Evolutionary conservation across 37 sponge, comb jelly and placozoan genomes (phyloP).

Genomic region (Halisarca cf. caerulea): DNA sequence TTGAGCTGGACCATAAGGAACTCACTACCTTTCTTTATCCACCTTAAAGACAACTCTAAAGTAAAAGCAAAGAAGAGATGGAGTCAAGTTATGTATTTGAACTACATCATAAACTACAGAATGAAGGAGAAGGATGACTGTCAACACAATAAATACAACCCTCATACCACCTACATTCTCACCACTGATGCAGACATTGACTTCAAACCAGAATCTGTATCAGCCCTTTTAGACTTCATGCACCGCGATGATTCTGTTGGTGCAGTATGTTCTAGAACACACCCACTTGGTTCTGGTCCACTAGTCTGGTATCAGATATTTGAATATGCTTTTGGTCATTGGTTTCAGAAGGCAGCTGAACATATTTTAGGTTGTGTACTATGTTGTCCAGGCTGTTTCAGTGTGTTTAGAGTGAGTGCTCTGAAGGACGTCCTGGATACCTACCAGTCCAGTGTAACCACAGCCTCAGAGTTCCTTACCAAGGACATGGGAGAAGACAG

Average conservation of each 20-base stretch:
- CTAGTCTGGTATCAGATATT: conserved; percentile 90
- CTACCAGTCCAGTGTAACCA: conserved; percentile 64
- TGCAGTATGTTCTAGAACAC: conserved; percentile 85
- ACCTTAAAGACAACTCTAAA: conserved; percentile 76
- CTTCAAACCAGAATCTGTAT: conserved; percentile 73
- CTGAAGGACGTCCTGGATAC: conserved; percentile 54
- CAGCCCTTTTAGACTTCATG: conserved; percentile 73
- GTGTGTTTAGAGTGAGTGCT: conserved; percentile 77
- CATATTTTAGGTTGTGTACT: conserved; percentile 84
- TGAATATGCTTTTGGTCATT: conserved; percentile 89
- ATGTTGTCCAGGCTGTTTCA: conserved; percentile 93
- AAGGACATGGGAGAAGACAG: conserved; percentile 97
- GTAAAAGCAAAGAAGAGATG: conserved; percentile 86
- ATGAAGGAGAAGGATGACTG: conserved; percentile 17
- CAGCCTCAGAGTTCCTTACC: conserved; percentile 76
- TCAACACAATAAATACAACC: neutral
- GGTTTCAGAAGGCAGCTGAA: conserved; percentile 85
- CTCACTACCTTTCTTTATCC: conserved; percentile 66
- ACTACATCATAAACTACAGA: conserved; percentile 72
- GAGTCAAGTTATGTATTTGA: conserved; percentile 97
- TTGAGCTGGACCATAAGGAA: conserved; percentile 39
- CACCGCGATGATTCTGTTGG: conserved; percentile 69
- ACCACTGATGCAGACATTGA: conserved; percentile 96
- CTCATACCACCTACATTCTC: conserved; percentile 80
- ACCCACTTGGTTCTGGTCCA: conserved; percentile 80